Conservation (phyloP, 1,140 invertebrate genomes). For the Bombus turneri region DNA sequence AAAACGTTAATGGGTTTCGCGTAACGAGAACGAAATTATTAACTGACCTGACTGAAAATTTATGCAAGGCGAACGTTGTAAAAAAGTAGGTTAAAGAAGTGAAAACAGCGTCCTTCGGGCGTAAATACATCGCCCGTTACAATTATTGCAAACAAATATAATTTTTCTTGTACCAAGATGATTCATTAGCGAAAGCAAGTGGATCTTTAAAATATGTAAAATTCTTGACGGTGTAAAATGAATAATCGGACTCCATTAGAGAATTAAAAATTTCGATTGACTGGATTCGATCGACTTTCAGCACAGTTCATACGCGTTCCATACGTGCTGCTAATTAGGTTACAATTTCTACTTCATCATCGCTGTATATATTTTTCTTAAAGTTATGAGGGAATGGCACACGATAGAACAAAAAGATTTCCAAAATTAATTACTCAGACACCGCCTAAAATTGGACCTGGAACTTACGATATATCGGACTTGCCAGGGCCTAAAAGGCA, state of each 20-base stretch:
- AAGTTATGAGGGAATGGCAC: constrained; percentile 47
- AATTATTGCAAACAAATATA: constrained; percentile 36
- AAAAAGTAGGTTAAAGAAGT: constrained; percentile 41
- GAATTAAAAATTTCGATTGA: neutral
- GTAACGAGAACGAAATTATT: constrained; percentile 36
- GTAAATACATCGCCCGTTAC: neutral
- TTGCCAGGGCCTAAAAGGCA: constrained; percentile 38
- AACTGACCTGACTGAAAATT: constrained; percentile 22
- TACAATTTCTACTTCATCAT: neutral
- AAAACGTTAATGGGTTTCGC: constrained; percentile 21
- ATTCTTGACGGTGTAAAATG: neutral
- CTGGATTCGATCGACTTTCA: neutral
- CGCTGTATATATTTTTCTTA: neutral
- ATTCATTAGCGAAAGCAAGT: constrained; percentile 22
- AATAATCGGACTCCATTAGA: neutral
- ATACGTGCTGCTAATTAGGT: neutral
- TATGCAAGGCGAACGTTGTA: constrained; percentile 24
- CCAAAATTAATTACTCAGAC: constrained; percentile 43
- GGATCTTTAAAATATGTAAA: neutral
- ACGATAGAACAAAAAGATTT: constrained; percentile 54
- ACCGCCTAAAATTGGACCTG: constrained; percentile 51
- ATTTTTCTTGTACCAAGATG: neutral
- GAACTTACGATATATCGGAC: constrained; percentile 55
- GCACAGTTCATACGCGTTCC: neutral
- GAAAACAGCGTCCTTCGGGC: constrained; percentile 36